Conservation (phyloP, 2,113 vertebrate species). For the Amphilophus citrinellus region DNA sequence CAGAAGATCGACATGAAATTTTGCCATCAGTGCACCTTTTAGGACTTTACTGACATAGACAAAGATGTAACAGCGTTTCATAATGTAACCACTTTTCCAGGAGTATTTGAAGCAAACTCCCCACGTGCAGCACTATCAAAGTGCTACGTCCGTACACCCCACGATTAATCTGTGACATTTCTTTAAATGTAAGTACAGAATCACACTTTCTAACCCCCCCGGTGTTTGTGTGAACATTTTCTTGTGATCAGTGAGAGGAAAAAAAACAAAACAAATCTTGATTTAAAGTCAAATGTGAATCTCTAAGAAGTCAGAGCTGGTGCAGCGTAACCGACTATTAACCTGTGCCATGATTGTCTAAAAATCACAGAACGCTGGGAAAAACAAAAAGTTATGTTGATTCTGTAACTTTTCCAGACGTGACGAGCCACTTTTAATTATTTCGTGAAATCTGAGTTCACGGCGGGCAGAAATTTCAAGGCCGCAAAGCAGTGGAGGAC, state of each 20-base stretch:
- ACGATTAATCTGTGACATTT: slow-evolving; percentile 23
- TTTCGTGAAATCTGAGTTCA: background rate
- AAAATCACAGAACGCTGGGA: background rate
- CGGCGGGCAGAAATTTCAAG: slow-evolving; percentile 20
- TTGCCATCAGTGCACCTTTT: background rate
- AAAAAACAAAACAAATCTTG: background rate
- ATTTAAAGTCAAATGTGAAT: background rate
- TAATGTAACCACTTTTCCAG: background rate
- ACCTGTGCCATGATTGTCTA: slow-evolving; percentile 49
- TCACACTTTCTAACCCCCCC: background rate
- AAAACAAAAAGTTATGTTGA: background rate
- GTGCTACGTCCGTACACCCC: slow-evolving; percentile 16
- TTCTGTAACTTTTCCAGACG: slow-evolving; percentile 31
- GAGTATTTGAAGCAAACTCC: slow-evolving; percentile 23
- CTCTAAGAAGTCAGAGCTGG: slow-evolving; percentile 3
- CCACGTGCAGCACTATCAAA: slow-evolving; percentile 45
- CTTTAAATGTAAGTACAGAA: slow-evolving; percentile 15
- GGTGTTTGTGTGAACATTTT: slow-evolving; percentile 2
- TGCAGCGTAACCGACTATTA: background rate
- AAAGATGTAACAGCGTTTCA: background rate
- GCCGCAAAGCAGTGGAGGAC: background rate
- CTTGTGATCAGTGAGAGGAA: slow-evolving; percentile 21
- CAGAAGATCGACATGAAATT: slow-evolving; percentile 15
- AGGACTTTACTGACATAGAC: background rate
- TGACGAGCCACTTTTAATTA: background rate